Evolutionary conservation across 2,797 vertebrate species (phyloP), one percentile per base, ranked within the genome.

Genomic region (Odontamblyopus lacepedii): DNA sequence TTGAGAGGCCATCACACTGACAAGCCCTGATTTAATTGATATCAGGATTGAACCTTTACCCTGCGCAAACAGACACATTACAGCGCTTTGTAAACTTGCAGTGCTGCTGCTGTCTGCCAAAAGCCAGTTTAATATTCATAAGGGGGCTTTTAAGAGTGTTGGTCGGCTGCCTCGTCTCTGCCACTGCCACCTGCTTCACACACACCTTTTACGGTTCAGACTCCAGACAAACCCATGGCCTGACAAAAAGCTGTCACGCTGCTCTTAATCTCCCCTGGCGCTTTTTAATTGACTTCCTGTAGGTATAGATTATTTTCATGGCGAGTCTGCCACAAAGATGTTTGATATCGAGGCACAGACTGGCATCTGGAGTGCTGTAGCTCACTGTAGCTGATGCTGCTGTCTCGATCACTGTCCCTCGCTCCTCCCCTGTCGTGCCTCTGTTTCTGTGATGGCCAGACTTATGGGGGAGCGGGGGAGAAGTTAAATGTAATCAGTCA

Each of bases 251-350:
- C 94, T 95, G 95, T 95, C 95, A 95, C 91, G 88, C 94, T 93
- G 91, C 94, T 96, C 94, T 95, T 96, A 95, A 96, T 97, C 95
- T 96, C 94, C 91, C 85, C 92, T 94, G 96, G 95, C 96, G 95
- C 93, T 92, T 94, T 96, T 95, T 96, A 96, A 96, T 96, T 96
- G 95, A 96, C 95, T 96, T 96, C 94, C 93, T 95, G 94, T 94
- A 95, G 95, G 95, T 95, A 93, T 94, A 94, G 94, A 96, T 95
- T 95, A 94, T 95, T 95, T 88, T 95, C 94, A 88, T 88, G 92
- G 91, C 86, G 94, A 95, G 95, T 95, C 95, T 94, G 92, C 91
- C 94, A 90, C 92, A 74, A 90, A 94, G 82, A 94, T 88, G 91
- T 93, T 93, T 94, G 93, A 90, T 93, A 89, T 84, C 86, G 75